Evolutionary conservation across 2,888 invertebrate genomes (phyloP).

Genomic region (Brachyptera risi): DNA sequence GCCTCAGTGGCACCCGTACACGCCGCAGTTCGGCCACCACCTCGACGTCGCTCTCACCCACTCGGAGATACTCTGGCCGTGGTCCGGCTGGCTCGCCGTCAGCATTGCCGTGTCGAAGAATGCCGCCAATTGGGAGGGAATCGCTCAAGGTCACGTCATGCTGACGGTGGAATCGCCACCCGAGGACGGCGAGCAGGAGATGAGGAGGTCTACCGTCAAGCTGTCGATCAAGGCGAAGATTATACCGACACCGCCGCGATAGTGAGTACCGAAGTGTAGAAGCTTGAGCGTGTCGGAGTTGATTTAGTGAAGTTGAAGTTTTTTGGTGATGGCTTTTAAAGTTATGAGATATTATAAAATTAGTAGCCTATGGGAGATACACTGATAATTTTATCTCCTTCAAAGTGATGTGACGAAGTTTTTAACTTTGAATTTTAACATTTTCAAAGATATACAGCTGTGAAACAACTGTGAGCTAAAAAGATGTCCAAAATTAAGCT

Average conservation of each 20-base stretch:
- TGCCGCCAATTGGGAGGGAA: constrained; percentile 68
- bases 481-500: too few relatives aligned
- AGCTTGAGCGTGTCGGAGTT: not conserved
- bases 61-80: constrained; percentile 88
- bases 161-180: constrained; percentile 78
- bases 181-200: constrained; percentile 52
- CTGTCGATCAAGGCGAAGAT: constrained; percentile 75
- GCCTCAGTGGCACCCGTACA: constrained; percentile 86
- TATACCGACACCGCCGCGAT: constrained; percentile 85
- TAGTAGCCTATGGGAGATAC: too few relatives aligned
- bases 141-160: constrained; percentile 76
- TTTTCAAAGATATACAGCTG: too few relatives aligned
- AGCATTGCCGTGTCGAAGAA: constrained; percentile 62
- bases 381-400: too few relatives aligned
- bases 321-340: too few relatives aligned
- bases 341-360: too few relatives aligned
- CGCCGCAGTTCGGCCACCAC: constrained; percentile 71
- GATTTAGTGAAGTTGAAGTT: too few relatives aligned
- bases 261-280: constrained; percentile 46
- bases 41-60: constrained; percentile 69
- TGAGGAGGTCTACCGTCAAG: constrained; percentile 55
- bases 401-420: too few relatives aligned
- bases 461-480: too few relatives aligned
- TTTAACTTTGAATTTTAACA: too few relatives aligned
- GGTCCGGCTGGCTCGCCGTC: constrained; percentile 93